Percentiles rank a stretch among this genome's conserved stretches.
phyloP scores from a whole-genome alignment of 1,140 invertebrate genomes.

The Hycleus phaleratus region DNA sequence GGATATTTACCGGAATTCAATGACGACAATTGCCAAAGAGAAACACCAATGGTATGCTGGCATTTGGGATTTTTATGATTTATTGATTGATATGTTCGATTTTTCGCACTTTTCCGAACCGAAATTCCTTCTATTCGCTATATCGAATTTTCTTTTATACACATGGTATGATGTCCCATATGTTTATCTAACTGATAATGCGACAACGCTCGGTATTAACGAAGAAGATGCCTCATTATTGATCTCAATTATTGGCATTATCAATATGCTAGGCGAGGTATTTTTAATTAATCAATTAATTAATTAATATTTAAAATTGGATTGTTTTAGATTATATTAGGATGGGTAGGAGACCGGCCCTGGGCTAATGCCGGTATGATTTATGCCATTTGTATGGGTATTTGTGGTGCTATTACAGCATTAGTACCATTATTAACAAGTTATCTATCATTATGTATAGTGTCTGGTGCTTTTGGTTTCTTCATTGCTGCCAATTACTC shows the following conservation, averaged over 20 bases:
- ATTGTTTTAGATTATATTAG: slow-evolving; percentile 65
- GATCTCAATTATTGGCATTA: slow-evolving; percentile 78
- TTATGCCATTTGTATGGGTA: slow-evolving; percentile 69
- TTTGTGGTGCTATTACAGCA: slow-evolving; percentile 64
- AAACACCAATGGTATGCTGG: slow-evolving; percentile 65
- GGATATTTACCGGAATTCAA: slow-evolving; percentile 80
- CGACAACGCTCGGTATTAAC: slow-evolving; percentile 60
- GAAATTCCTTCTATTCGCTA: slow-evolving; percentile 68
- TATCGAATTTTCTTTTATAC: slow-evolving; percentile 81
- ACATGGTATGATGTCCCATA: slow-evolving; percentile 86
- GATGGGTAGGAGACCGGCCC: slow-evolving; percentile 76
- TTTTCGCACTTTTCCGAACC: slow-evolving; percentile 69
- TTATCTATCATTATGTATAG: slow-evolving; percentile 54
- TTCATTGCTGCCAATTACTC: slow-evolving; percentile 84
- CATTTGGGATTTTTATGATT: slow-evolving; percentile 67
- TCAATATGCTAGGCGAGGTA: slow-evolving; percentile 80
- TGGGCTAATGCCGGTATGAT: slow-evolving; percentile 66
- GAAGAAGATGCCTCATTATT: slow-evolving; percentile 68
- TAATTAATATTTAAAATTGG: no score
- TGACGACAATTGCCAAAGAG: slow-evolving; percentile 76
- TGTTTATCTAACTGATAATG: slow-evolving; percentile 74
- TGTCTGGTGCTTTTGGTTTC: slow-evolving; percentile 69
- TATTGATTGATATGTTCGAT: slow-evolving; percentile 69
- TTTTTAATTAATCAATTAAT: no score
- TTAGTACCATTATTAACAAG: slow-evolving; percentile 59